phyloP scores from a whole-genome alignment of 2,113 vertebrate genomes.

The Cavia porcellus region DNA sequence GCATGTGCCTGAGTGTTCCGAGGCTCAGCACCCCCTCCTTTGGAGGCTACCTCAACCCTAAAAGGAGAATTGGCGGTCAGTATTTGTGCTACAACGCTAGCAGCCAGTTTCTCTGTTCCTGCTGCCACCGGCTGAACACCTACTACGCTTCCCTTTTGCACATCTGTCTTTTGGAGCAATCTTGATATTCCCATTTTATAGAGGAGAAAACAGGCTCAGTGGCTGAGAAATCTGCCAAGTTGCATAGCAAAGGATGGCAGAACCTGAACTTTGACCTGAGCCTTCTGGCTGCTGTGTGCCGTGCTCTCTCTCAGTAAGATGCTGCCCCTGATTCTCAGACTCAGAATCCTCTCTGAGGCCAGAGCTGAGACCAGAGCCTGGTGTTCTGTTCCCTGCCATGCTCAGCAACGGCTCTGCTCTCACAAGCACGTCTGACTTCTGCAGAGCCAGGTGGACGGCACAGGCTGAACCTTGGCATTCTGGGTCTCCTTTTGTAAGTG shows the following conservation, averaged over 20 bases:
- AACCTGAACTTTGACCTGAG: background rate
- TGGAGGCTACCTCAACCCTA: background rate
- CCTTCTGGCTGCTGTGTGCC: background rate
- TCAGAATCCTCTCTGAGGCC: background rate
- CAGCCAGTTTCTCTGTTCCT: background rate
- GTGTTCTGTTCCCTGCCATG: background rate
- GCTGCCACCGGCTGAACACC: background rate
- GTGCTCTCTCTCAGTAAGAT: background rate
- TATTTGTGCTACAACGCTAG: background rate
- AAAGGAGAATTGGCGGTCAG: background rate
- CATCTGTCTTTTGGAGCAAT: background rate
- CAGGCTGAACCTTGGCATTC: background rate
- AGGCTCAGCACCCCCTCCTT: background rate
- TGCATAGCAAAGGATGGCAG: background rate
- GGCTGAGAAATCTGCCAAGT: background rate
- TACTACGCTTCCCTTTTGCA: background rate
- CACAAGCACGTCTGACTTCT: background rate
- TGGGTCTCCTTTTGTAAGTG: background rate
- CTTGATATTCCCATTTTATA: background rate
- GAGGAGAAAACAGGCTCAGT: background rate
- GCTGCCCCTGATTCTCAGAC: background rate
- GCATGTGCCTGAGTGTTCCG: background rate
- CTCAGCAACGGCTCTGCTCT: background rate
- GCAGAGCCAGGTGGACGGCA: background rate
- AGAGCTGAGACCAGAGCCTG: background rate